A percentile compares a stretch with the other conserved stretches of the same genome.
phyloP scores from a whole-genome alignment of 1,140 invertebrate species.

The Bathynomus jamesi region DNA sequence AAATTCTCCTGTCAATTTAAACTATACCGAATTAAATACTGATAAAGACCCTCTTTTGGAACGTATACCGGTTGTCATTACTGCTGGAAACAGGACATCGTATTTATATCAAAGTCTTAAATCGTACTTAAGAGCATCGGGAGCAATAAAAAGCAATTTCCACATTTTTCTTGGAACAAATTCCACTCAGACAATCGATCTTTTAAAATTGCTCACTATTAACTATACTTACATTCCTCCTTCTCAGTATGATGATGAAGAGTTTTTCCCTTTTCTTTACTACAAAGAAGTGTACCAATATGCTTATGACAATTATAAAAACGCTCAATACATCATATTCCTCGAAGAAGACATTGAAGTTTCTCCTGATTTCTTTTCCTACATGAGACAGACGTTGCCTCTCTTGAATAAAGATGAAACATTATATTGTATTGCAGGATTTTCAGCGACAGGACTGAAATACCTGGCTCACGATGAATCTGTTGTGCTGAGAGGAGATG shows the following conservation, averaged over 20 bases:
- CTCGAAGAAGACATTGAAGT: constrained; percentile 8
- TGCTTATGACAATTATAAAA: neutral
- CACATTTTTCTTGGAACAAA: neutral
- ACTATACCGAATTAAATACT: neutral
- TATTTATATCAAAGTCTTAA: constrained; percentile 14
- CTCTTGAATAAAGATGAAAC: neutral
- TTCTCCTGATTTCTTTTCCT: constrained; percentile 8
- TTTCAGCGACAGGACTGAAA: neutral
- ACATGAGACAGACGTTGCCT: neutral
- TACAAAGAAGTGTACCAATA: neutral
- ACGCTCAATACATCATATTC: neutral
- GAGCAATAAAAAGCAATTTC: constrained; percentile 5
- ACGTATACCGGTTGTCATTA: neutral
- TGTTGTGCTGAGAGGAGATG: neutral
- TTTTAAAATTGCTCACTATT: constrained; percentile 4
- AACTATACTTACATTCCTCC: constrained; percentile 1
- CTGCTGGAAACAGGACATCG: constrained; percentile 2
- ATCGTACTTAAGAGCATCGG: neutral
- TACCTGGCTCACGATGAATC: neutral
- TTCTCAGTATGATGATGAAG: neutral
- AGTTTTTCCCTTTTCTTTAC: neutral
- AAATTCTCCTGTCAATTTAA: neutral
- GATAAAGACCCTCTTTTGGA: neutral
- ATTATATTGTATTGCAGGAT: neutral
- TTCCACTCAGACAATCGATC: neutral